These are phyloP conservation scores for Thumatha senex DNA, from an alignment of 2,888 invertebrate species.

Conservation along the genomic window DNA sequence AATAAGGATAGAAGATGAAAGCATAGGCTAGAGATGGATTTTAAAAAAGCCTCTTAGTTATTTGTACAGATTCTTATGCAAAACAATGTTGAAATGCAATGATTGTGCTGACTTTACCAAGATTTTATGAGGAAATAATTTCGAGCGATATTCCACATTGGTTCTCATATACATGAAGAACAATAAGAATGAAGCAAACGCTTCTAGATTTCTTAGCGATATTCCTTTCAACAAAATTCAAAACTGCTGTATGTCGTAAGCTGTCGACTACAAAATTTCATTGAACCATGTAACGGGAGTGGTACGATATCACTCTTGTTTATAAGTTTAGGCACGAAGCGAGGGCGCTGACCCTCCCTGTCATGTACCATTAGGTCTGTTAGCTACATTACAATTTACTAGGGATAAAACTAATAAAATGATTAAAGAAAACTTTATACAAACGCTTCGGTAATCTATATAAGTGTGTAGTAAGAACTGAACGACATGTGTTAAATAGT, in stretches of 20 bases:
- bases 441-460: too few relatives aligned
- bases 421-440: too few relatives aligned
- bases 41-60: too few relatives aligned
- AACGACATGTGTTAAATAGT: too few relatives aligned
- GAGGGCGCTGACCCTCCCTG: conserved; percentile 22
- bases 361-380: conserved; percentile 15
- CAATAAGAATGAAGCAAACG: not conserved
- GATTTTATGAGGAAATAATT: too few relatives aligned
- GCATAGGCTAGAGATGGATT: too few relatives aligned
- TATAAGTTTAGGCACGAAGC: conserved; percentile 23
- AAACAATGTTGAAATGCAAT: too few relatives aligned
- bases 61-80: too few relatives aligned
- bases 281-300: conserved; percentile 26
- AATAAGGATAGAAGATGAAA: not conserved
- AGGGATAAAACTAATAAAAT: not conserved
- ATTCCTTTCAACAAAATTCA: not conserved
- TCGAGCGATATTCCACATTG: too few relatives aligned
- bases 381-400: not conserved
- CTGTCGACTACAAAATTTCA: conserved; percentile 14
- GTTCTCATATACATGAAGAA: too few relatives aligned
- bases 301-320: conserved; percentile 25
- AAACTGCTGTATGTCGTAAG: conserved; percentile 2
- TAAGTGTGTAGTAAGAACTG: too few relatives aligned
- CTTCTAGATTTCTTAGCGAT: not conserved
- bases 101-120: too few relatives aligned